Base-by-base conservation (phyloP, 2,797 vertebrate species). In the Xyrichtys novacula region DNA sequence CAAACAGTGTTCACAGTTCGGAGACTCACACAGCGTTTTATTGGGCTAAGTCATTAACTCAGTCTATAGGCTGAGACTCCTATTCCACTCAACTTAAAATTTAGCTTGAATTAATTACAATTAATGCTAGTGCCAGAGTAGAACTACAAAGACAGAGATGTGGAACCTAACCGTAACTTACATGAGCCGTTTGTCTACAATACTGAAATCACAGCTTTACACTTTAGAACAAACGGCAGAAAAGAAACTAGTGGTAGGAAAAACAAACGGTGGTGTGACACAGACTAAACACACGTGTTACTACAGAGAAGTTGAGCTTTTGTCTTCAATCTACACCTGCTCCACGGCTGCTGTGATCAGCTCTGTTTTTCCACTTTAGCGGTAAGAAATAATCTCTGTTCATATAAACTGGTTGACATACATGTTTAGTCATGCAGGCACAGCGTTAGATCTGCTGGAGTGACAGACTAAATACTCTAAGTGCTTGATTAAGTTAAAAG, bases 391-490 rank as follows among this genome's bases (percentile, higher is more conserved):
- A 7, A 23, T 53, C 61, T 70, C 10, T 39, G 38, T 58, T 28
- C 60, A 42, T 28, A 76, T 15, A 66, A n/a, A 50, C 38, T 23
- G 38, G 7, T 61, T 26, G 49, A 48, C 19, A 85, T 64, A 74
- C 52, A 34, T 40, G 64, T 43, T 63, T 39, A 69, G 50, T 71
- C 80, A 86, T 81, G 82, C 88, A 78, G 52, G 39, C 74, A 36
- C 23, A 60, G 43, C 56, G 75, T 83, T 83, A 83, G 65, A 81
- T 67, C 48, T 70, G 31, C 65, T 70, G 52, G 6, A 64, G 53
- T 4, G 53, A 81, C 29, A 63, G 16, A 46, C 62, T 14, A 47
- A n/a, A n/a, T n/a, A n/a, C n/a, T 4, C 20, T 44, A 32, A 20
- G 28, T 38, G 25, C 9, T n/a, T 29, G 25, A 71, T 84, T 84